Conservation (phyloP, 2,113 vertebrate species). For the Chrysemys picta region DNA sequence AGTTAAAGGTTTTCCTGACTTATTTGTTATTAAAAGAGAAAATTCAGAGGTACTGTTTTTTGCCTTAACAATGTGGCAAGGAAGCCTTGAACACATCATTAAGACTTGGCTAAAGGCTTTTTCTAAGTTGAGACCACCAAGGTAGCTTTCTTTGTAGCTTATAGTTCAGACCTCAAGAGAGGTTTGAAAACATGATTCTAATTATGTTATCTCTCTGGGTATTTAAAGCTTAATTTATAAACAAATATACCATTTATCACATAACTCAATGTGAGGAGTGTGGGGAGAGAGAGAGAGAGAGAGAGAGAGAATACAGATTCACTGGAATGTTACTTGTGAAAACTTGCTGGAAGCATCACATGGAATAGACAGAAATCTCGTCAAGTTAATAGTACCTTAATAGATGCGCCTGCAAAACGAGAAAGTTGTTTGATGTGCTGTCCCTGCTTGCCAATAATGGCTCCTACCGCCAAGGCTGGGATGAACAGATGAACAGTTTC, state of each 20-base stretch:
- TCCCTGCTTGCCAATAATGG: conserved; percentile 99
- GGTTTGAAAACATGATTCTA: conserved; percentile 70
- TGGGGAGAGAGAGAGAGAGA: neutral
- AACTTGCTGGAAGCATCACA: conserved; percentile 47
- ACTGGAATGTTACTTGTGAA: conserved; percentile 24
- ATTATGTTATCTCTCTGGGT: conserved; percentile 73
- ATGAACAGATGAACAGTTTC: conserved; percentile 98
- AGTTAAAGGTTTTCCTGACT: neutral
- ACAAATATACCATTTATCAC: conserved; percentile 66
- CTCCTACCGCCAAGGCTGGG: conserved; percentile 95
- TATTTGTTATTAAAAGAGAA: neutral
- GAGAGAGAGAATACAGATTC: conserved; percentile 28
- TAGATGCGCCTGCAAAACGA: conserved; percentile 96
- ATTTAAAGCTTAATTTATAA: conserved; percentile 75
- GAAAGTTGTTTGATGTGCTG: conserved; percentile 99
- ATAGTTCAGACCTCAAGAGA: conserved; percentile 72
- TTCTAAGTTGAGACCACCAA: conserved; percentile 62
- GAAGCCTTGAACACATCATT: conserved; percentile 47
- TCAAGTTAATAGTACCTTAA: conserved; percentile 87
- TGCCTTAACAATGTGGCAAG: conserved; percentile 24
- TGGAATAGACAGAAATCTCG: conserved; percentile 46
- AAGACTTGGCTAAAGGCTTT: conserved; percentile 26
- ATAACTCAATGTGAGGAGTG: conserved; percentile 32
- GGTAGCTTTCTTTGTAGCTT: conserved; percentile 60
- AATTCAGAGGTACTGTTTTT: conserved; percentile 24